These are phyloP conservation scores for Pentalonia nigronervosa DNA, from an alignment of 1,140 invertebrate species.

Conservation along the genomic window DNA sequence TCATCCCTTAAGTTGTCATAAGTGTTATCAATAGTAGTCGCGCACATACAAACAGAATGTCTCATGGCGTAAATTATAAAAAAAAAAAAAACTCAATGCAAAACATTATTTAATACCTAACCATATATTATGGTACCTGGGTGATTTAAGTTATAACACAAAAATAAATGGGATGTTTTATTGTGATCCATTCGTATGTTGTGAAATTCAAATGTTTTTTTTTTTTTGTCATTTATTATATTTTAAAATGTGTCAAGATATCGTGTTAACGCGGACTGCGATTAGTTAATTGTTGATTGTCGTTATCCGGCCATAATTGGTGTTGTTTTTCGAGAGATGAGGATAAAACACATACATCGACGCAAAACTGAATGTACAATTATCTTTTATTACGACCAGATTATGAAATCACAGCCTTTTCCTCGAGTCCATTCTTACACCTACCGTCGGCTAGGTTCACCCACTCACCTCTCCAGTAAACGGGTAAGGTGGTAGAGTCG, in stretches of 20 bases:
- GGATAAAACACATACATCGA: too few species aligned
- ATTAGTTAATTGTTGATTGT: too few species aligned
- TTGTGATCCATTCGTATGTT: not conserved
- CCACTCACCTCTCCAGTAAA: too few species aligned
- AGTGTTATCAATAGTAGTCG: not conserved
- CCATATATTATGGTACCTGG: not conserved
- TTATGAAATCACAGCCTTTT: too few species aligned
- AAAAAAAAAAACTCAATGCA: not conserved
- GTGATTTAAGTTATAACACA: not conserved
- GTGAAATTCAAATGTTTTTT: not conserved
- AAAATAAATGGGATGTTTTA: not conserved
- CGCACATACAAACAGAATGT: not conserved
- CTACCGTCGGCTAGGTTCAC: too few species aligned
- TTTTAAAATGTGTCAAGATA: not conserved
- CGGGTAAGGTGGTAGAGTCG: too few species aligned
- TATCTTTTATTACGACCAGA: too few species aligned
- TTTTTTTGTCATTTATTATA: not conserved
- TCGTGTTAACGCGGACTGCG: too few species aligned
- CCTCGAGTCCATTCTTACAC: too few species aligned
- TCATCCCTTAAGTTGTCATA: not conserved
- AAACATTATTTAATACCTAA: not conserved
- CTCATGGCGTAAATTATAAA: not conserved
- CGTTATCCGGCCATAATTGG: too few species aligned
- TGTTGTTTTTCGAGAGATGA: too few species aligned
- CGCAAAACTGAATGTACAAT: too few species aligned